Conservation (phyloP, 2,113 vertebrate species). For the Myotis lucifugus region DNA sequence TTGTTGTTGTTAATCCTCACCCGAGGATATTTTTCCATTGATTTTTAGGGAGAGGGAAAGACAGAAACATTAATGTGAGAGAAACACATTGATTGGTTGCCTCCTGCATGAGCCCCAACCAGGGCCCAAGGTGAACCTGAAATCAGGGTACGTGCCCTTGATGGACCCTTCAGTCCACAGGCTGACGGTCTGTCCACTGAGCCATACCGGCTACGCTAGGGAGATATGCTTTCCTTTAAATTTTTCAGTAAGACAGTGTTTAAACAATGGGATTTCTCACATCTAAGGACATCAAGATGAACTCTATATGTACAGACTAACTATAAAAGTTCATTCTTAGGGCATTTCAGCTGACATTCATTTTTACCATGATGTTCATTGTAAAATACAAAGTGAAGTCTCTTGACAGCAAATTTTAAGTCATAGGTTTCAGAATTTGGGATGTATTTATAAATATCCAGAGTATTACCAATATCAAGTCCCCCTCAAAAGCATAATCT, state of each 20-base stretch:
- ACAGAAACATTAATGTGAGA: no score
- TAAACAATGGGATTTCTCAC: neutral
- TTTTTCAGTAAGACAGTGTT: neutral
- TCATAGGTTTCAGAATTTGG: neutral
- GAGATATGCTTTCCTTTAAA: no score
- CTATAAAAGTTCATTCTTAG: neutral
- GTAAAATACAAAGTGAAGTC: neutral
- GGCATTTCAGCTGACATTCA: neutral
- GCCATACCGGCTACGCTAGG: no score
- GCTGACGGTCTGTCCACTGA: no score
- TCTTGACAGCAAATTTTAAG: neutral
- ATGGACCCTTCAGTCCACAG: no score
- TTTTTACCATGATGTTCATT: neutral
- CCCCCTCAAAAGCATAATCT: neutral
- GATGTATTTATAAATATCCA: neutral
- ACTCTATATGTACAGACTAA: neutral
- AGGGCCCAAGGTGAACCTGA: no score
- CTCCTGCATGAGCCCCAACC: no score
- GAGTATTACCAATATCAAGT: neutral
- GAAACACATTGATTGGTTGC: no score
- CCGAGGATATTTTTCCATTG: no score
- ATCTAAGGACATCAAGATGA: neutral
- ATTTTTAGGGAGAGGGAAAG: no score
- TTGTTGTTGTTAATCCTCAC: no score
- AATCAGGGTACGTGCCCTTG: no score